Evolutionary conservation across 1,140 invertebrate genomes (phyloP).

Genomic region (Rhopalosiphum padi): DNA sequence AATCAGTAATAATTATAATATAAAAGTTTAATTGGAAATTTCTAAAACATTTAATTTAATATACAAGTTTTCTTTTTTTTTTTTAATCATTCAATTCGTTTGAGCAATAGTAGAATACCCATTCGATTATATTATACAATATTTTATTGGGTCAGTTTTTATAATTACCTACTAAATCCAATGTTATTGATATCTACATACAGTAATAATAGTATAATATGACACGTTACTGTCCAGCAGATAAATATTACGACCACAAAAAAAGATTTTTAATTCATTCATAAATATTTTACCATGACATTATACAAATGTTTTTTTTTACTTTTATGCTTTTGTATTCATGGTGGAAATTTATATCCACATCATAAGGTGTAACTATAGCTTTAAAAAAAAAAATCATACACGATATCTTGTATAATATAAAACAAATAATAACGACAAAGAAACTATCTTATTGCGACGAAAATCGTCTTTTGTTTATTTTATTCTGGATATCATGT

Average conservation of each 20-base stretch:
- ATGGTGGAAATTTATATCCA: neutral
- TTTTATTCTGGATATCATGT: constrained; percentile 35
- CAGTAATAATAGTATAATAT: neutral
- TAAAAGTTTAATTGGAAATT: neutral
- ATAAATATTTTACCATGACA: neutral
- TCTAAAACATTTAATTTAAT: neutral
- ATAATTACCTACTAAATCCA: neutral
- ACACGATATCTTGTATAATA: neutral
- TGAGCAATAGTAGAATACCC: neutral
- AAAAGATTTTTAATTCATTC: neutral
- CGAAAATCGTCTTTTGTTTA: constrained; percentile 26
- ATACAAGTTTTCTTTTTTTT: neutral
- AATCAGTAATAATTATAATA: neutral
- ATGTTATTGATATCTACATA: neutral
- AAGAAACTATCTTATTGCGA: neutral
- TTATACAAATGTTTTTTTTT: neutral
- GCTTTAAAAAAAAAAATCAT: neutral
- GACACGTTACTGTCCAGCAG: neutral
- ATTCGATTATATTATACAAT: neutral
- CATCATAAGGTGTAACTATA: neutral
- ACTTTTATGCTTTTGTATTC: neutral
- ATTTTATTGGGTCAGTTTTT: neutral
- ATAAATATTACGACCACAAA: neutral
- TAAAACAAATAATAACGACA: neutral
- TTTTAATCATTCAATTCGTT: neutral